Conservation (phyloP, 2,888 invertebrate species). For the Metopia argyrocephala region DNA sequence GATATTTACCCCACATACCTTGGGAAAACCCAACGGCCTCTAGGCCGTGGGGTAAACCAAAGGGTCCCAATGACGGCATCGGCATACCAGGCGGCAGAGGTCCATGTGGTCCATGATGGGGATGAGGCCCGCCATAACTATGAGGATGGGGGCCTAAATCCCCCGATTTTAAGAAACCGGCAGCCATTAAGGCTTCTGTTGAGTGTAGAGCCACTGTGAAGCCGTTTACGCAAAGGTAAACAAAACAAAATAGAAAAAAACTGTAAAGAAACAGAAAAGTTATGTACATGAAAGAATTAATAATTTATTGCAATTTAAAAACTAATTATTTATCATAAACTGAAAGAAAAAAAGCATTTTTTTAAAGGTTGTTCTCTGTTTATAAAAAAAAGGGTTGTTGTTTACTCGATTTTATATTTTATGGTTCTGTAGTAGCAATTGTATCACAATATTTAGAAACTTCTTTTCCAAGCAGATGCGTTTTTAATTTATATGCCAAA, state of each 20-base stretch:
- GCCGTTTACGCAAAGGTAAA: slow-evolving; percentile 66
- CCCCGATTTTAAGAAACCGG: slow-evolving; percentile 78
- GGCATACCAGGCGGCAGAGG: slow-evolving; percentile 79
- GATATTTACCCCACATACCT: slow-evolving; percentile 80
- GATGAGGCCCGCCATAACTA: slow-evolving; percentile 78
- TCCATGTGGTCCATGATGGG: slow-evolving; percentile 78
- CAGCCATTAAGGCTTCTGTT: slow-evolving; percentile 79
- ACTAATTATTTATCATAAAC: background rate
- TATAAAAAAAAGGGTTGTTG: slow-evolving; percentile 34
- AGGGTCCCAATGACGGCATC: slow-evolving; percentile 78
- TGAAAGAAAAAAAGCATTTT: slow-evolving; percentile 42
- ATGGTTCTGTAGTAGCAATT: slow-evolving; percentile 34
- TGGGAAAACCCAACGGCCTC: slow-evolving; percentile 79
- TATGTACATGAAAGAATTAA: slow-evolving; percentile 27
- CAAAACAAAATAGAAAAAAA: slow-evolving; percentile 51
- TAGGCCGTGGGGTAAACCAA: slow-evolving; percentile 79
- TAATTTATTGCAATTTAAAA: slow-evolving; percentile 12
- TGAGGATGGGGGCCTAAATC: slow-evolving; percentile 79
- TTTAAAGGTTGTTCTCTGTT: background rate
- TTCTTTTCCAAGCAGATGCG: slow-evolving; percentile 72
- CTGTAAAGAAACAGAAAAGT: slow-evolving; percentile 8
- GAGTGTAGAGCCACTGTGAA: slow-evolving; percentile 79
- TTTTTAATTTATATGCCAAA: slow-evolving; percentile 76
- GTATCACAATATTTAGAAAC: slow-evolving; percentile 44
- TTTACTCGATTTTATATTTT: background rate